These are phyloP conservation scores for Chrysolina americana DNA, from an alignment of 2,888 invertebrate genomes.

Conservation along the genomic window DNA sequence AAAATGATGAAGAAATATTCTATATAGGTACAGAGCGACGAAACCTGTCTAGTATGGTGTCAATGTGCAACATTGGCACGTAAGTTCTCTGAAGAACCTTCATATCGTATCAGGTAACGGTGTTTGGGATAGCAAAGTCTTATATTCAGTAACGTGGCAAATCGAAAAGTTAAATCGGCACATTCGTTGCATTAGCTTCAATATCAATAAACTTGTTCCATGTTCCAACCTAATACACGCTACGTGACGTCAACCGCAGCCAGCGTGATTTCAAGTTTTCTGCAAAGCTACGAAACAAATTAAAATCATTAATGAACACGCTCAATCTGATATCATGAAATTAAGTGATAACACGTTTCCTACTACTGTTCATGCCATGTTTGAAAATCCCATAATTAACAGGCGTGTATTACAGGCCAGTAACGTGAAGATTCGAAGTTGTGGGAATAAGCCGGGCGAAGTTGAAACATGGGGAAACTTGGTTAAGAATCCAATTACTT, in stretches of 20 bases:
- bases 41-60: too few species aligned
- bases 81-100: too few species aligned
- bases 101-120: too few species aligned
- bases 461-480: too few species aligned
- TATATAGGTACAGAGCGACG: too few species aligned
- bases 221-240: slow-evolving; percentile 13
- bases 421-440: background rate
- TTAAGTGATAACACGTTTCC: background rate
- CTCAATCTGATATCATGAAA: background rate
- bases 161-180: background rate
- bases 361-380: background rate
- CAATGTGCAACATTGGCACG: too few species aligned
- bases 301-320: slow-evolving; percentile 6
- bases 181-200: background rate
- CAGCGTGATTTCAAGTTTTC: background rate
- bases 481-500: too few species aligned
- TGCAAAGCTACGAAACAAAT: background rate
- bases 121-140: too few species aligned
- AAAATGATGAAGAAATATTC: too few species aligned
- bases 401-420: background rate
- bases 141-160: background rate
- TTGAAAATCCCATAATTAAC: background rate
- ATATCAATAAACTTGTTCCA: background rate
- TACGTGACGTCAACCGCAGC: slow-evolving; percentile 2
- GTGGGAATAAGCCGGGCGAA: background rate